Percentiles rank a stretch among this genome's conserved stretches.
Conservation (phyloP, 2,888 invertebrate species). For the Adineta ricciae region DNA sequence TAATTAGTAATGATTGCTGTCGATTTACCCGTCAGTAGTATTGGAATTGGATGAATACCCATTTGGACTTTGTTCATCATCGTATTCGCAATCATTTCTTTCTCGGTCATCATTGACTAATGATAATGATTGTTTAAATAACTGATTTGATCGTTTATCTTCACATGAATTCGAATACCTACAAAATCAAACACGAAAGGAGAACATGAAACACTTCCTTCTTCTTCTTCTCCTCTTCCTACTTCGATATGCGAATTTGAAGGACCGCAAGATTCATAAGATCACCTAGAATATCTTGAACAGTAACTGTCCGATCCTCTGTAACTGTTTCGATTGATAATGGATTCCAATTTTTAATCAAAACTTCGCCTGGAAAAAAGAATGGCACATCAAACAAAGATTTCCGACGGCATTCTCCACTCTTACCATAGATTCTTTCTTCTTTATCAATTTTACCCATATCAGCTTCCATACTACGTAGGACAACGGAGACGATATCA, state of each 20-base stretch:
- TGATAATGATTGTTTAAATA: not conserved
- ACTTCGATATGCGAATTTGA: slow-evolving; percentile 55
- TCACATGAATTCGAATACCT: not conserved
- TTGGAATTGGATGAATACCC: not conserved
- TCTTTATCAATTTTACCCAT: slow-evolving; percentile 18
- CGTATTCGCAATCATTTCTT: not conserved
- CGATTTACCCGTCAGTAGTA: not conserved
- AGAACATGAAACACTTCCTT: not conserved
- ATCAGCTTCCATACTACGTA: not conserved
- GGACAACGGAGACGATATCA: not conserved
- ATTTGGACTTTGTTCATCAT: not conserved
- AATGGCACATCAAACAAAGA: not conserved
- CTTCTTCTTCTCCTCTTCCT: not conserved
- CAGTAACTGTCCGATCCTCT: slow-evolving; percentile 77
- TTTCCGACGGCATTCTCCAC: not conserved
- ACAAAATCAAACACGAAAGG: too few relatives aligned
- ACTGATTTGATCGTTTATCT: not conserved
- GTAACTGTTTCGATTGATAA: slow-evolving; percentile 83
- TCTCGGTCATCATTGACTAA: not conserved
- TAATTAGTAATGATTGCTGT: too few relatives aligned
- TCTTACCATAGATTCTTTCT: not conserved
- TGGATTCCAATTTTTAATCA: slow-evolving; percentile 94
- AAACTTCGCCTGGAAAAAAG: slow-evolving; percentile 66
- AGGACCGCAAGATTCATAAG: slow-evolving; percentile 80
- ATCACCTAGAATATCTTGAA: slow-evolving; percentile 85